Evolutionary conservation across 2,888 invertebrate species (phyloP).

Genomic region (Alentia gelatinosa): DNA sequence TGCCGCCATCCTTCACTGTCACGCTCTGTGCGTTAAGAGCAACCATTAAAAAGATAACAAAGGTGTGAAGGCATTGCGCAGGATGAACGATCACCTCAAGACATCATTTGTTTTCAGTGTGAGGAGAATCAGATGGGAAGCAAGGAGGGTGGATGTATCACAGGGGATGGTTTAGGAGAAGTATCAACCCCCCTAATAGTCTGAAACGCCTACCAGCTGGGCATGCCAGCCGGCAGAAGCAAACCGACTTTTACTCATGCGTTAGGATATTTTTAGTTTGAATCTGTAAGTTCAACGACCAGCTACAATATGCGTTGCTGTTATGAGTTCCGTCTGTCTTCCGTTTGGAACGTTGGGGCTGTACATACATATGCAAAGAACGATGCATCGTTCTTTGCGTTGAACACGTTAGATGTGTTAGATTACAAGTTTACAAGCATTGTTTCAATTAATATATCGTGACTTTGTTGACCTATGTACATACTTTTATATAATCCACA

Average conservation of each 20-base stretch:
- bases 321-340: too few relatives aligned
- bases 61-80: background rate
- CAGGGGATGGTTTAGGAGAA: background rate
- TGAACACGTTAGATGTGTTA: too few relatives aligned
- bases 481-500: too few relatives aligned
- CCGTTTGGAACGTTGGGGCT: too few relatives aligned
- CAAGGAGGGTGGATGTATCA: background rate
- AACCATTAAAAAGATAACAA: background rate
- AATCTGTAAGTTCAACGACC: too few relatives aligned
- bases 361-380: too few relatives aligned
- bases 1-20: slow-evolving; percentile 89
- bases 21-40: slow-evolving; percentile 86
- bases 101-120: background rate
- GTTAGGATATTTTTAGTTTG: too few relatives aligned
- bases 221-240: background rate
- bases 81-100: background rate
- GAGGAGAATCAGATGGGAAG: background rate
- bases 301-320: too few relatives aligned
- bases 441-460: too few relatives aligned
- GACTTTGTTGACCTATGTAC: too few relatives aligned
- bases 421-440: too few relatives aligned
- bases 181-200: background rate
- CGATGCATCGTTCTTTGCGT: too few relatives aligned
- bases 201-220: background rate
- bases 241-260: background rate